phyloP scores from a whole-genome alignment of 1,140 invertebrate species.

The Melipona quadrifasciata region DNA sequence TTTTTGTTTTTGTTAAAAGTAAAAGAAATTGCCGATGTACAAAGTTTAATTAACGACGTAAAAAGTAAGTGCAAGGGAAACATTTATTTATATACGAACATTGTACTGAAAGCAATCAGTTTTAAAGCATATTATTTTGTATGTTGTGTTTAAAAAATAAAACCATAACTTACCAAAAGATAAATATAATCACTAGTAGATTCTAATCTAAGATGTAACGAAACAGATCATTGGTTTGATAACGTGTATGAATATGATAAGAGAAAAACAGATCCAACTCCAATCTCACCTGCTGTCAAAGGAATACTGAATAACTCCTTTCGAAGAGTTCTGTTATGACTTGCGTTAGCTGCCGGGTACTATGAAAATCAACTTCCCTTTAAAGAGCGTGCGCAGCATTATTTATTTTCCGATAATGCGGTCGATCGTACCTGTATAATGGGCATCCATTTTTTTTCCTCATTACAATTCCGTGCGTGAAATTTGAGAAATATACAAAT shows the following conservation, averaged over 20 bases:
- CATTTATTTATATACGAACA: neutral
- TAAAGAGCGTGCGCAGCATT: constrained; percentile 48
- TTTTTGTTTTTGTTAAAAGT: neutral
- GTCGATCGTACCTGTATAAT: constrained; percentile 17
- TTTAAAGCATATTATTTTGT: neutral
- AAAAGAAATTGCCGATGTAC: neutral
- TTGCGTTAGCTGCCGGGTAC: constrained; percentile 31
- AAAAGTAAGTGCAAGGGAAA: neutral
- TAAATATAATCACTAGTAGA: neutral
- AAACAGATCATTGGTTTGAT: neutral
- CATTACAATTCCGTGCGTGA: neutral
- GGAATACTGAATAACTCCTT: constrained; percentile 43
- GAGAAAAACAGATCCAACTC: neutral
- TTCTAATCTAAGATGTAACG: neutral
- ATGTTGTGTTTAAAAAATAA: neutral
- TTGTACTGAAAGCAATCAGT: neutral
- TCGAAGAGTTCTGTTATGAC: constrained; percentile 10
- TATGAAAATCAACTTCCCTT: constrained; percentile 38
- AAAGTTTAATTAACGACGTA: neutral
- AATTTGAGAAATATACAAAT: neutral
- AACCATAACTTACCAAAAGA: constrained; percentile 40
- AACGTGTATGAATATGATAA: neutral
- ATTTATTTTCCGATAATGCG: constrained; percentile 42
- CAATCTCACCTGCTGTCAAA: constrained; percentile 17
- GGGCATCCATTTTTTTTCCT: neutral